phyloP scores from a whole-genome alignment of 2,113 vertebrate species.

The Megalops atlanticus region DNA sequence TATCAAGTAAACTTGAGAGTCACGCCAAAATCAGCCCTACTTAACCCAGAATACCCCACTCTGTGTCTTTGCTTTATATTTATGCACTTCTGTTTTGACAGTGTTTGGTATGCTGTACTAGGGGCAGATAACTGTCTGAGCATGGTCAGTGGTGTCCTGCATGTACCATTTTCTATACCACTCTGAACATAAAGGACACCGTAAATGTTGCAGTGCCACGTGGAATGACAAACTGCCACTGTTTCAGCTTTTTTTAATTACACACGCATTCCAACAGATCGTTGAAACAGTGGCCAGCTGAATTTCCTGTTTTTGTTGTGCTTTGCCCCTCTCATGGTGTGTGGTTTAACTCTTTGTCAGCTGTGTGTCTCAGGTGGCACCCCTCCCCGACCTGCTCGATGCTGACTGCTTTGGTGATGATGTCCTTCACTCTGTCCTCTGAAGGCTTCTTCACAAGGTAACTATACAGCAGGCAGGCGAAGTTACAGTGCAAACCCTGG shows the following conservation, averaged over 20 bases:
- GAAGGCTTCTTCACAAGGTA: slow-evolving; percentile 86
- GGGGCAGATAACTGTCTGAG: no score
- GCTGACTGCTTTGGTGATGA: slow-evolving; percentile 85
- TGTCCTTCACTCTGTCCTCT: slow-evolving; percentile 80
- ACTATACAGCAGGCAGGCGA: slow-evolving; percentile 87
- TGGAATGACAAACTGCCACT: background rate
- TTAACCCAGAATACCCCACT: no score
- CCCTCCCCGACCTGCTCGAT: slow-evolving; percentile 79
- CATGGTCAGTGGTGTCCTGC: no score
- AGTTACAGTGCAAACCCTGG: slow-evolving; percentile 90
- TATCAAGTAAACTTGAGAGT: no score
- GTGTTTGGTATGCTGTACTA: no score
- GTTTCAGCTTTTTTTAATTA: no score
- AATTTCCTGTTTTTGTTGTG: slow-evolving; percentile 14
- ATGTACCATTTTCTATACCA: no score
- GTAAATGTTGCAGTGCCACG: background rate
- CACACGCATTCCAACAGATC: no score
- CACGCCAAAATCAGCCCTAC: no score
- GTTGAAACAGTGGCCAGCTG: background rate
- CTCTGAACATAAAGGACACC: no score
- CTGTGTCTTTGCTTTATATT: no score
- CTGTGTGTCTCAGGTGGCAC: slow-evolving; percentile 23
- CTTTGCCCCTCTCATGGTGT: background rate
- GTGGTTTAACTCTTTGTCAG: background rate
- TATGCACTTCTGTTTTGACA: no score